Conservation (phyloP, 2,797 vertebrate genomes). For the Propithecus deckenii region DNA sequence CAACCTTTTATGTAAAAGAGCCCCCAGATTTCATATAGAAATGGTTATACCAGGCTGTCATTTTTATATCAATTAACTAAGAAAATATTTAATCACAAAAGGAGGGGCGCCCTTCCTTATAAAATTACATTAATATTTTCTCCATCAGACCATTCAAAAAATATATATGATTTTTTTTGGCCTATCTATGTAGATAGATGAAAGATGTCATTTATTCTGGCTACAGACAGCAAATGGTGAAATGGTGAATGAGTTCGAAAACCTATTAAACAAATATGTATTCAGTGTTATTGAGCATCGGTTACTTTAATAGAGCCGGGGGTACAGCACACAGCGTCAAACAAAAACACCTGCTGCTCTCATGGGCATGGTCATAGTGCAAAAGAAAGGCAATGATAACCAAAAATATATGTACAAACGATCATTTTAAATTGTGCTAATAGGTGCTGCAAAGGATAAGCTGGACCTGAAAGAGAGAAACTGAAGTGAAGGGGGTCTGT, state of each 20-base stretch:
- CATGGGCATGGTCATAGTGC: neutral
- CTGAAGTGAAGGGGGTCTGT: neutral
- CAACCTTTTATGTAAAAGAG: neutral
- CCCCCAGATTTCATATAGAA: neutral
- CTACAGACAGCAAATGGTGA: constrained; percentile 29
- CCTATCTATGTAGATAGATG: neutral
- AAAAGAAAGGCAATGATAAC: neutral
- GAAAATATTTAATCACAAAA: constrained; percentile 21
- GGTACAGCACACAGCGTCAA: neutral
- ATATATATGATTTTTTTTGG: neutral
- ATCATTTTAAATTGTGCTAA: neutral
- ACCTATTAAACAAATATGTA: constrained; percentile 58
- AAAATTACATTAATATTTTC: neutral
- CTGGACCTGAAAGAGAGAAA: neutral
- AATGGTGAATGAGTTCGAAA: constrained; percentile 1
- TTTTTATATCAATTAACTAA: neutral
- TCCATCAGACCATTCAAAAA: neutral
- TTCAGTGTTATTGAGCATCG: constrained; percentile 47
- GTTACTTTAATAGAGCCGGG: constrained; percentile 22
- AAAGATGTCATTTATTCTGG: constrained; percentile 21
- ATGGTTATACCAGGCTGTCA: neutral
- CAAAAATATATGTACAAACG: neutral
- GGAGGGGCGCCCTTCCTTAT: neutral
- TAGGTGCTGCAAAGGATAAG: neutral
- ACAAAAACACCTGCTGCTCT: constrained; percentile 2